phyloP scores from a whole-genome alignment of 2,888 invertebrate genomes.

The Aspidapion aeneum region DNA sequence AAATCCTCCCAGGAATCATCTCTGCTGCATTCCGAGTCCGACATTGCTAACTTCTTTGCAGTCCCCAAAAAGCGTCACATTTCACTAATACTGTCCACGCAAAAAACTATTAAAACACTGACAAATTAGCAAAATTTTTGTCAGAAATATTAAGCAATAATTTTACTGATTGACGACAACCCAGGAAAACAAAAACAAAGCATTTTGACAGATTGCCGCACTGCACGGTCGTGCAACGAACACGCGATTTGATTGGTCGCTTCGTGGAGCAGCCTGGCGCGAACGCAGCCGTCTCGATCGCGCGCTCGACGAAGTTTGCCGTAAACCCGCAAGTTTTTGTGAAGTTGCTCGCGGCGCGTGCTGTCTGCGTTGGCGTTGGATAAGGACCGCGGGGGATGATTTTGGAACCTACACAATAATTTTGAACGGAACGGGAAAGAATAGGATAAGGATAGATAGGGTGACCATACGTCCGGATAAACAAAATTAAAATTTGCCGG shows the following conservation, averaged over 20 bases:
- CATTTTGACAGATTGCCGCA: not conserved
- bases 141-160: no score
- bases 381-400: no score
- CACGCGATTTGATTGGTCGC: not conserved
- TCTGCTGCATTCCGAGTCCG: constrained; percentile 36
- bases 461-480: no score
- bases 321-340: not conserved
- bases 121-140: no score
- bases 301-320: not conserved
- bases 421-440: no score
- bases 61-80: constrained; percentile 28
- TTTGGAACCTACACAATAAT: no score
- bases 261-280: not conserved
- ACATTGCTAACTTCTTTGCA: constrained; percentile 34
- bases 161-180: not conserved
- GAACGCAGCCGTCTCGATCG: not conserved
- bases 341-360: not conserved
- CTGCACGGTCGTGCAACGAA: not conserved
- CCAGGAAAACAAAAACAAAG: not conserved
- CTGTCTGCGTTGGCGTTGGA: not conserved
- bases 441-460: no score
- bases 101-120: constrained; percentile 1
- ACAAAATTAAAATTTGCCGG: no score
- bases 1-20: constrained; percentile 47
- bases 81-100: constrained; percentile 23